Percentiles rank a stretch among this genome's conserved stretches.
Evolutionary conservation across 2,888 invertebrate species (phyloP).

Genomic region (Endotricha flammealis): DNA sequence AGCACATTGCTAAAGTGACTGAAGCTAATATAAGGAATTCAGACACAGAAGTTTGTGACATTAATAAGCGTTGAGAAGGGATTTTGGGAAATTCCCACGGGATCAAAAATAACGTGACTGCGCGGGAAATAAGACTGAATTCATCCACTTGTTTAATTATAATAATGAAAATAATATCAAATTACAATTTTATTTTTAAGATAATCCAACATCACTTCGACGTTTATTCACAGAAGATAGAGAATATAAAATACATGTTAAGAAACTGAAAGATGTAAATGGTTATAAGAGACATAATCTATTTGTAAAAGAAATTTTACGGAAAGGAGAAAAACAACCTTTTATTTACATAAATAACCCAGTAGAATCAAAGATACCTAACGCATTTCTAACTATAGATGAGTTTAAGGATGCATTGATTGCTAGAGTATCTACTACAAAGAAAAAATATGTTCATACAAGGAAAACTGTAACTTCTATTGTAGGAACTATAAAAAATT

Average conservation of each 20-base stretch:
- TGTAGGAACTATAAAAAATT: too few species aligned
- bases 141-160: too few species aligned
- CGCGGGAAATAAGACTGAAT: too few species aligned
- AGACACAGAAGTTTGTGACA: too few species aligned
- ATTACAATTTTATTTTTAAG: conserved; percentile 19
- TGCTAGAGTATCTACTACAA: conserved; percentile 20
- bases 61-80: too few species aligned
- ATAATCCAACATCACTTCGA: conserved; percentile 25
- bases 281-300: conserved; percentile 59
- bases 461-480: conserved; percentile 2
- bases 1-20: too few species aligned
- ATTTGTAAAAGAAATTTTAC: conserved; percentile 28
- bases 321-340: conserved; percentile 21
- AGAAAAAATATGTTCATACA: not conserved
- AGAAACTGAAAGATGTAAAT: conserved; percentile 54
- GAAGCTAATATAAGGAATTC: too few species aligned
- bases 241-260: conserved; percentile 45
- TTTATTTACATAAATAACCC: conserved; percentile 61
- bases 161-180: too few species aligned
- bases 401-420: conserved; percentile 46
- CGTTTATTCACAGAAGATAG: conserved; percentile 33
- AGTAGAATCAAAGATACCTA: conserved; percentile 53
- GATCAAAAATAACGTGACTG: too few species aligned
- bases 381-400: conserved; percentile 43
- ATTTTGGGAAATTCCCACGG: too few species aligned